Percentiles rank a stretch among this genome's conserved stretches.
Conservation (phyloP, 2,113 vertebrate species). For the Vanacampus margaritifer region DNA sequence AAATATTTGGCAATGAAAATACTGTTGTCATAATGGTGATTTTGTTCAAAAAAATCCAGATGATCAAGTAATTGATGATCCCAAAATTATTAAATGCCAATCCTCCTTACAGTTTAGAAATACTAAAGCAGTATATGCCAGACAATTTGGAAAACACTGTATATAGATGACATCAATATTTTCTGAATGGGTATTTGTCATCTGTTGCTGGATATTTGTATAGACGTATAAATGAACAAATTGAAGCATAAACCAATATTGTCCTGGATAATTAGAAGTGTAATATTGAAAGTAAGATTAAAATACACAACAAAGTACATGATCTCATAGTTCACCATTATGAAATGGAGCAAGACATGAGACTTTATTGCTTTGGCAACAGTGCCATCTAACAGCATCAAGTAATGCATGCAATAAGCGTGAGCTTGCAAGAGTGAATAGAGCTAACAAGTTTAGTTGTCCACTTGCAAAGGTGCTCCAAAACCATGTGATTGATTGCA, state of each 20-base stretch:
- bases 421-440: background rate
- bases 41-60: too few species aligned
- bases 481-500: background rate
- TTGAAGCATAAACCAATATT: background rate
- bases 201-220: background rate
- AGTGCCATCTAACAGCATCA: constrained; percentile 54
- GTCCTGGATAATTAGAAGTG: background rate
- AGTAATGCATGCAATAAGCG: background rate
- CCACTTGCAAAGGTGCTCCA: background rate
- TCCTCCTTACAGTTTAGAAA: background rate
- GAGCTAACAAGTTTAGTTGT: background rate
- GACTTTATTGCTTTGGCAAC: constrained; percentile 26
- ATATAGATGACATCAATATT: background rate
- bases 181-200: background rate
- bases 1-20: too few species aligned
- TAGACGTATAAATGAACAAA: background rate
- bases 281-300: background rate
- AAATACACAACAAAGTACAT: background rate
- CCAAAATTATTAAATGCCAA: background rate
- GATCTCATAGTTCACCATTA: background rate
- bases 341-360: background rate
- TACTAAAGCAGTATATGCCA: background rate
- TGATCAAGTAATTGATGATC: too few species aligned
- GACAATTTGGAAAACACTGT: background rate
- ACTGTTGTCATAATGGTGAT: too few species aligned